Evolutionary conservation across 2,888 invertebrate genomes (phyloP).

Genomic region (Patella depressa): DNA sequence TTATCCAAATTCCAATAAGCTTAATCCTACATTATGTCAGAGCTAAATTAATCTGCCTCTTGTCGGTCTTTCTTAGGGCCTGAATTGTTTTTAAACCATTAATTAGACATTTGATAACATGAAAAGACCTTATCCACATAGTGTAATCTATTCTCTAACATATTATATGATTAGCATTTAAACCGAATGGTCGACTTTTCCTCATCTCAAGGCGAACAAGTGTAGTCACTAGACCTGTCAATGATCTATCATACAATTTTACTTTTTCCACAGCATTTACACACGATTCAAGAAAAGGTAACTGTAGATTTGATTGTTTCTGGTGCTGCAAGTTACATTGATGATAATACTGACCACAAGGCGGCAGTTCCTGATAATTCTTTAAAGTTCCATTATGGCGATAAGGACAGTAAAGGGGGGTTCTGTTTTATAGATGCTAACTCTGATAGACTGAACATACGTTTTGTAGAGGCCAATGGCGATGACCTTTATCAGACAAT

Average conservation of each 20-base stretch:
- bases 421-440: neutral
- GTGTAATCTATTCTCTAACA: too few relatives aligned
- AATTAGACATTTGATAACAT: too few relatives aligned
- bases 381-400: neutral
- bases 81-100: too few relatives aligned
- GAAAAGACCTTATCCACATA: too few relatives aligned
- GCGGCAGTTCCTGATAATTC: slow-evolving; percentile 17
- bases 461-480: neutral
- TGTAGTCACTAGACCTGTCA: too few relatives aligned
- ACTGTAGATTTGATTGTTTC: slow-evolving; percentile 71
- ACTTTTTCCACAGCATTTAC: slow-evolving; percentile 55
- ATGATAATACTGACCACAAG: slow-evolving; percentile 62
- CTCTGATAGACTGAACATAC: neutral
- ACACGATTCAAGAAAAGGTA: slow-evolving; percentile 39
- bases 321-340: slow-evolving; percentile 71
- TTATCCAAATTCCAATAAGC: too few relatives aligned
- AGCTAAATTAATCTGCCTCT: too few relatives aligned
- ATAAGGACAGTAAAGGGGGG: neutral
- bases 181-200: too few relatives aligned
- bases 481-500: neutral
- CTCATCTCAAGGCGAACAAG: too few relatives aligned
- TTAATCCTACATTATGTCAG: too few relatives aligned
- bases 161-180: too few relatives aligned
- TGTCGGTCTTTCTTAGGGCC: too few relatives aligned
- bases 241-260: neutral